phyloP scores from a whole-genome alignment of 2,888 invertebrate species.

The Cosmia trapezina region DNA sequence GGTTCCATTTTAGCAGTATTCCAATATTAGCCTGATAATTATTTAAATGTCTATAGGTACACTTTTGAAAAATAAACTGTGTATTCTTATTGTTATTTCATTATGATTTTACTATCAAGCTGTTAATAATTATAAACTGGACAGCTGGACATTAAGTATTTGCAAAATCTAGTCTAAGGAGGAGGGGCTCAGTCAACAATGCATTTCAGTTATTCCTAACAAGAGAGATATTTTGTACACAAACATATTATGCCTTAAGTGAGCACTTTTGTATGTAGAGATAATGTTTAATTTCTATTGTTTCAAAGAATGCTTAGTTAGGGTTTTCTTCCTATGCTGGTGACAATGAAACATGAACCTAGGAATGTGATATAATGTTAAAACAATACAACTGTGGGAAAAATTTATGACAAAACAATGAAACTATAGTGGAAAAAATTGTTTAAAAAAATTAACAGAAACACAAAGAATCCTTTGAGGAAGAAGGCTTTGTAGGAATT shows the following conservation, averaged over 20 bases:
- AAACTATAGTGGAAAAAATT: not conserved
- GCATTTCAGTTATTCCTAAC: constrained; percentile 1
- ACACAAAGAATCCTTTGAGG: constrained; percentile 10
- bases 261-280: not conserved
- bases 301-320: constrained; percentile 9
- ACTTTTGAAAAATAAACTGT: too few relatives aligned
- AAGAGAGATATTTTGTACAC: constrained; percentile 3
- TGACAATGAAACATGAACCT: constrained; percentile 41
- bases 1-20: not conserved
- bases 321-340: not conserved
- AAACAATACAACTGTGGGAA: constrained; percentile 48
- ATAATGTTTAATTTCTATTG: constrained; percentile 8
- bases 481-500: constrained; percentile 31
- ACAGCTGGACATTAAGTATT: too few relatives aligned
- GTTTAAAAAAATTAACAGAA: not conserved
- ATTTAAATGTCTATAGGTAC: too few relatives aligned
- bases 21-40: not conserved
- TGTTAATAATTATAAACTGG: not conserved
- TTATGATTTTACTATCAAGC: too few relatives aligned
- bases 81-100: too few relatives aligned
- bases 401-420: constrained; percentile 3
- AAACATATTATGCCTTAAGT: not conserved
- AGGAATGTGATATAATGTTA: constrained; percentile 28
- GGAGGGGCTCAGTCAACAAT: constrained; percentile 5
- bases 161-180: not conserved